A percentile compares a stretch with the other conserved stretches of the same genome.
phyloP scores from a whole-genome alignment of 2,888 invertebrate species.

The Pachymerium ferrugineum region DNA sequence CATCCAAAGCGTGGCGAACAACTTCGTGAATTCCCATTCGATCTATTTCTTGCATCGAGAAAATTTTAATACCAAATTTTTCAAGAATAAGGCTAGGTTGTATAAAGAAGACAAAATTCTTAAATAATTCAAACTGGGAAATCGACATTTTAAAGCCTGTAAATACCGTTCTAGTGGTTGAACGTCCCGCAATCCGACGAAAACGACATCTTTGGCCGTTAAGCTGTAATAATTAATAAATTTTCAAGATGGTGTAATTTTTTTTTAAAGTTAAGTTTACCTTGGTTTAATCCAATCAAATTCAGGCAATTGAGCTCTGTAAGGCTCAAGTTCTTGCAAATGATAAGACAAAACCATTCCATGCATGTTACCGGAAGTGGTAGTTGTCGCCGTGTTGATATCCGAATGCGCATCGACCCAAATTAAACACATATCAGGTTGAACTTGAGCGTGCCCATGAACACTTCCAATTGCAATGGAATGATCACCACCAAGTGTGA shows the following conservation, averaged over 20 bases:
- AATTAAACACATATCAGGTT: conserved; percentile 66
- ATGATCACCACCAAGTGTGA: conserved; percentile 83
- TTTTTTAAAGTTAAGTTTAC: conserved; percentile 52
- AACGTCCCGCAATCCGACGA: conserved; percentile 75
- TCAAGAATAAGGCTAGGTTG: conserved; percentile 69
- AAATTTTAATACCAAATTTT: conserved; percentile 70
- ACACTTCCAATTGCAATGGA: conserved; percentile 74
- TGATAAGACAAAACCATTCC: conserved; percentile 74
- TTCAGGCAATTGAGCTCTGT: conserved; percentile 68
- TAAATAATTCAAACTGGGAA: no score
- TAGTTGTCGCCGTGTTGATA: conserved; percentile 76
- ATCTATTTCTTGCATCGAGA: conserved; percentile 79
- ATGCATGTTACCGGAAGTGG: conserved; percentile 63
- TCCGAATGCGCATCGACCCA: conserved; percentile 94
- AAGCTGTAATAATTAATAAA: conserved; percentile 58
- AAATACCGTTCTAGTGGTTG: conserved; percentile 73
- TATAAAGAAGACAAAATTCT: no score
- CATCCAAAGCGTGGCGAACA: conserved; percentile 63
- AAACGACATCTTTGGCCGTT: conserved; percentile 63
- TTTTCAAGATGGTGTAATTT: conserved; percentile 27
- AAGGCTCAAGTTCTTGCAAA: conserved; percentile 64
- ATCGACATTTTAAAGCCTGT: no score
- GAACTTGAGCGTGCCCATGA: conserved; percentile 43
- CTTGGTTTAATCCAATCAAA: conserved; percentile 75
- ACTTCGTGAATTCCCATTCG: conserved; percentile 71